Evolutionary conservation across 2,797 vertebrate species (phyloP), one percentile per base, ranked within the genome.

Genomic region (Tachyglossus aculeatus): DNA sequence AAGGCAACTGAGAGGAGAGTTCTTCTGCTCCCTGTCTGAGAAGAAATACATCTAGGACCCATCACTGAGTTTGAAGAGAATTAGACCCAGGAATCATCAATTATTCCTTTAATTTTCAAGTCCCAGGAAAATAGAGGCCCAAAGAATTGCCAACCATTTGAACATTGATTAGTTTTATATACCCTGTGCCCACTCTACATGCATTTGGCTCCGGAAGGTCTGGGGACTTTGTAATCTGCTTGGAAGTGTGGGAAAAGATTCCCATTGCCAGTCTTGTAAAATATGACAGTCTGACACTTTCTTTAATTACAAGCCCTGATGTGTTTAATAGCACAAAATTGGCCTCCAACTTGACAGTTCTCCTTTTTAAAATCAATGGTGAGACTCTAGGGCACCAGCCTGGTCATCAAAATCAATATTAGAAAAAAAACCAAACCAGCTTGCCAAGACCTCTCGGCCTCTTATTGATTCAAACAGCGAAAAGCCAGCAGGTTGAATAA

Each of bases 401-500:
- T 91, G 93, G 89, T 93, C 93, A 93, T 91, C 86, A 85, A 81
- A 83, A 91, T 92, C 92, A 89, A 92, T 92, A 92, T 71, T 63
- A 86, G 74, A 85, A 84, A 80, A 83, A 83, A 85, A 27, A 89
- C 81, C 77, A 54, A 84, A n/a, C n/a, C 4, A 78, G 73, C 71
- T 84, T 91, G 87, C 84, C 88, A 90, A 75, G 83, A 86, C 83
- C 80, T 91, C 69, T 90, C 91, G 90, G 78, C 69, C 83, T 59
- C 32, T 80, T 88, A 93, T 92, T 83, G 91, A 94, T 90, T 91
- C 65, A 84, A 88, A 85, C 67, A 78, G 71, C 69, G 62, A 82
- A 78, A 77, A 82, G 80, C 58, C 70, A 84, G 68, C 74, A 78
- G 81, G 82, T 71, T 90, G 90, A 93, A 88, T 91, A 89, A 89